These are phyloP conservation scores for Gephyroberyx darwinii DNA, from an alignment of 2,797 vertebrate genomes.

Conservation along the genomic window DNA sequence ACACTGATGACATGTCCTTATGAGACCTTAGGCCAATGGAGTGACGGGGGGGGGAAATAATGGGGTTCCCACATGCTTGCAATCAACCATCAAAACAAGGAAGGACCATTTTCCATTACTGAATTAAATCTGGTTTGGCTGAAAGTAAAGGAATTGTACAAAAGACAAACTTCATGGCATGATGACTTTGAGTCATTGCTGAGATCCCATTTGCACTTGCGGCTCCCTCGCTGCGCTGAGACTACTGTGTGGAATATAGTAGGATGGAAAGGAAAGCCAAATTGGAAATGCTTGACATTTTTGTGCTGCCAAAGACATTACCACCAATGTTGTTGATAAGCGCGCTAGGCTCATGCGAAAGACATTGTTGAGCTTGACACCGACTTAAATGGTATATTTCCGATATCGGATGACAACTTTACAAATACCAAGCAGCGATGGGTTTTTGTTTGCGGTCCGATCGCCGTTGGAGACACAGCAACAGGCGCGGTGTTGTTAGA, in stretches of 20 bases:
- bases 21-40: slow-evolving; percentile 47
- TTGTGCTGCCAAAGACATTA: slow-evolving; percentile 3
- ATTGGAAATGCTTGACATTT: slow-evolving; percentile 17
- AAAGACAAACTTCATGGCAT: slow-evolving; percentile 41
- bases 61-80: slow-evolving; percentile 67
- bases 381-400: background rate
- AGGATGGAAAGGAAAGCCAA: background rate
- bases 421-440: background rate
- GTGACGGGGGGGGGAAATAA: slow-evolving; percentile 41
- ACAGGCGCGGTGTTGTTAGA: background rate
- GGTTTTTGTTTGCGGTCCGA: background rate
- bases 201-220: slow-evolving; percentile 29
- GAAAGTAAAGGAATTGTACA: slow-evolving; percentile 39
- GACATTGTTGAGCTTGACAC: background rate
- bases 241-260: slow-evolving; percentile 47
- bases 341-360: too few relatives aligned
- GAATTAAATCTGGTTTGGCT: slow-evolving; percentile 35
- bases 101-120: slow-evolving; percentile 63
- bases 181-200: slow-evolving; percentile 51
- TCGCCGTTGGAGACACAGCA: background rate
- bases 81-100: slow-evolving; percentile 73
- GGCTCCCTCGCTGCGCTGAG: slow-evolving; percentile 34
- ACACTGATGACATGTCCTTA: slow-evolving; percentile 29
- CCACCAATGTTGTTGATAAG: background rate
- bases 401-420: background rate